Evolutionary conservation across 2,888 invertebrate genomes (phyloP).

Genomic region (Tiphia femorata): DNA sequence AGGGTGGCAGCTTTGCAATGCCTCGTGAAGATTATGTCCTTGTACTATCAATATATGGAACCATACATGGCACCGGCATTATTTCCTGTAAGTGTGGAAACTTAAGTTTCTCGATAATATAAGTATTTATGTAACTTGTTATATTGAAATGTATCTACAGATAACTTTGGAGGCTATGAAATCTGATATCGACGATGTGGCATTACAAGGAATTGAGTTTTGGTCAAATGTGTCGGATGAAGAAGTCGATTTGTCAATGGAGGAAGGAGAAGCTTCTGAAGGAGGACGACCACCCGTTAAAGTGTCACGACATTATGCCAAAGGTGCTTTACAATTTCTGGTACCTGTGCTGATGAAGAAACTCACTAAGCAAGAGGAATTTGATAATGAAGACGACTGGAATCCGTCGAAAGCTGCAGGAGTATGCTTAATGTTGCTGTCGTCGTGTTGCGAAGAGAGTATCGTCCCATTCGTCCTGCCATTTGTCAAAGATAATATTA

Average conservation of each 20-base stretch:
- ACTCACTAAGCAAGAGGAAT: slow-evolving; percentile 96
- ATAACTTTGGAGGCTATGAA: slow-evolving; percentile 99
- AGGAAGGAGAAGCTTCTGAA: slow-evolving; percentile 94
- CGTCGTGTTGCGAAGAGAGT: slow-evolving; percentile 97
- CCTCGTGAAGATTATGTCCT: slow-evolving; percentile 96
- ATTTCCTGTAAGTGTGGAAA: slow-evolving; percentile 82
- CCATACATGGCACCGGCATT: slow-evolving; percentile 98
- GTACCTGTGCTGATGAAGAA: slow-evolving; percentile 95
- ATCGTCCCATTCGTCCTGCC: slow-evolving; percentile 96
- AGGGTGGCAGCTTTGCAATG: slow-evolving; percentile 98
- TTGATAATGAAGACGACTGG: slow-evolving; percentile 99
- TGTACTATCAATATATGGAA: slow-evolving; percentile 99
- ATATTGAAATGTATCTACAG: too few species aligned
- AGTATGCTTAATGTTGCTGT: slow-evolving; percentile 97
- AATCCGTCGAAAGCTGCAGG: slow-evolving; percentile 99
- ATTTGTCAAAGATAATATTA: slow-evolving; percentile 95
- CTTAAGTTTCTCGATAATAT: slow-evolving; percentile 9
- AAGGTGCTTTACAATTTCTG: slow-evolving; percentile 94
- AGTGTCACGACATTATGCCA: slow-evolving; percentile 97
- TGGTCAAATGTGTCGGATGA: slow-evolving; percentile 99
- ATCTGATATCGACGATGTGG: slow-evolving; percentile 94
- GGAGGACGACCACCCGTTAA: slow-evolving; percentile 92
- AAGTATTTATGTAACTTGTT: too few species aligned
- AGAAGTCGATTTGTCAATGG: slow-evolving; percentile 95
- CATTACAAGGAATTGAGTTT: slow-evolving; percentile 99